These are phyloP conservation scores for Pomatostomus ruficeps DNA, from an alignment of 2,113 vertebrate species.

Conservation along the genomic window DNA sequence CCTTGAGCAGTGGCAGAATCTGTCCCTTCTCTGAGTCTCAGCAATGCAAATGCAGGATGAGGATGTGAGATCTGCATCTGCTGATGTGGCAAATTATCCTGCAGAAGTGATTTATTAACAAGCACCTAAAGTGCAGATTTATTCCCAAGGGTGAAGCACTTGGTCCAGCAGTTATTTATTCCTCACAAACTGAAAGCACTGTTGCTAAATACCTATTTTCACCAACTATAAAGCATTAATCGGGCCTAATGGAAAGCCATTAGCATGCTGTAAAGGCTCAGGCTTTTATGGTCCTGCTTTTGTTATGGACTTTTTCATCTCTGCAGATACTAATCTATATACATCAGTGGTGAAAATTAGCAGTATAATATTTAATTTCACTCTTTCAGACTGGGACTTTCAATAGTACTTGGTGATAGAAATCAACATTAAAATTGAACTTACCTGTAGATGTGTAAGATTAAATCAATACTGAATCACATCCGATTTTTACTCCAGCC, in stretches of 20 bases:
- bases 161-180: conserved; percentile 17
- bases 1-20: neutral
- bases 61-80: neutral
- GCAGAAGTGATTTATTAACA: neutral
- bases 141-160: neutral
- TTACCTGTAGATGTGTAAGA: neutral
- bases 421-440: neutral
- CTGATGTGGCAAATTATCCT: neutral
- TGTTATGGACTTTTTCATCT: conserved; percentile 2
- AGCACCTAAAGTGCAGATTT: neutral
- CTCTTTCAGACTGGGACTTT: neutral
- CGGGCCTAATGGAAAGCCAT: conserved; percentile 33
- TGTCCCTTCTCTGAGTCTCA: neutral
- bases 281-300: neutral
- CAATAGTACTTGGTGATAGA: neutral
- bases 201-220: conserved; percentile 34
- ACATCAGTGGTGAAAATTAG: neutral
- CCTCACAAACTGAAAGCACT: neutral
- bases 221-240: conserved; percentile 28
- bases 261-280: conserved; percentile 17
- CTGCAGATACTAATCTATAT: neutral
- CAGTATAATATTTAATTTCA: neutral
- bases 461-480: neutral
- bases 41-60: fast-evolving
- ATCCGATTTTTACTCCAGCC: neutral